phyloP scores from a whole-genome alignment of 2,797 vertebrate genomes.

The Pantherophis alleghaniensis region DNA sequence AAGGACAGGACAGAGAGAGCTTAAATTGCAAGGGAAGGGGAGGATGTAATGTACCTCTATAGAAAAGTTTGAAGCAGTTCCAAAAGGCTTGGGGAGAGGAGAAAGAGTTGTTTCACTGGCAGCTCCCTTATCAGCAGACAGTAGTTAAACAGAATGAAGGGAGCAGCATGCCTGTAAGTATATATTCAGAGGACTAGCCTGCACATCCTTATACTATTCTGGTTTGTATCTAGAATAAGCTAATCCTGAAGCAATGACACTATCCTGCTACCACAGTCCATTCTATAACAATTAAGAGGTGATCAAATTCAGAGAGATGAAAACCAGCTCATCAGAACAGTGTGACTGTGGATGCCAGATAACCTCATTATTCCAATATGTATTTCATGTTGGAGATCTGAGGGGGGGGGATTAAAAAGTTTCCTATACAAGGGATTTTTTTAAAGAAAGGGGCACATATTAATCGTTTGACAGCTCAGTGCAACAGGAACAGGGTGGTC shows the following conservation, averaged over 20 bases:
- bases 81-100: slow-evolving; percentile 11
- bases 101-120: slow-evolving; percentile 35
- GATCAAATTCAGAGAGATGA: slow-evolving; percentile 29
- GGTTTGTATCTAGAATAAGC: slow-evolving; percentile 49
- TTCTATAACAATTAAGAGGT: slow-evolving; percentile 21
- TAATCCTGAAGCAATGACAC: slow-evolving; percentile 34
- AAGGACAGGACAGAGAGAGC: slow-evolving; percentile 9
- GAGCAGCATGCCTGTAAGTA: not conserved
- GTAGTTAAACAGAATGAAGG: slow-evolving; percentile 27
- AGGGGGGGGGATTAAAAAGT: not conserved
- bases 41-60: slow-evolving; percentile 21
- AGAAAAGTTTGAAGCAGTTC: slow-evolving; percentile 48
- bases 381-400: not conserved
- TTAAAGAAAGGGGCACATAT: not conserved
- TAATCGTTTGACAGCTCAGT: not conserved
- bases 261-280: slow-evolving; percentile 38
- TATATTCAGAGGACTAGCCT: not conserved
- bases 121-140: slow-evolving; percentile 45
- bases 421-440: not conserved
- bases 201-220: not conserved
- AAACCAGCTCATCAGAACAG: slow-evolving; percentile 4
- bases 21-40: slow-evolving; percentile 24
- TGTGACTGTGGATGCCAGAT: not conserved
- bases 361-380: not conserved
- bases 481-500: not conserved